These are phyloP conservation scores for Myotis davidii DNA, from an alignment of 2,113 vertebrate species.

Conservation along the genomic window DNA sequence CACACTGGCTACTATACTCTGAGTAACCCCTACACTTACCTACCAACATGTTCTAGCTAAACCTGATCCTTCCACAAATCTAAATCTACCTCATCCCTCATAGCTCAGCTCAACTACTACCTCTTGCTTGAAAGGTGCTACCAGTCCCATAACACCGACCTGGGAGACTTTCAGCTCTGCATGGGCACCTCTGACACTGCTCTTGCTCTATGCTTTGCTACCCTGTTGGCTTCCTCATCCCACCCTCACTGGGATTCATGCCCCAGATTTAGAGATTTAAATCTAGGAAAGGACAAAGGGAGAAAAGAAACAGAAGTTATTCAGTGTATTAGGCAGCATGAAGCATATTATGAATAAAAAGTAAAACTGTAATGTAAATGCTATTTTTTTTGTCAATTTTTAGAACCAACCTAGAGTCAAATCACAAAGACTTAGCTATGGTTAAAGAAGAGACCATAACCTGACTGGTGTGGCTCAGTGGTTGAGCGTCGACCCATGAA, in stretches of 20 bases:
- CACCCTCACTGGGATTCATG: neutral
- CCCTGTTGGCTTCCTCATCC: neutral
- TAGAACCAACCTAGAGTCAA: slow-evolving; percentile 50
- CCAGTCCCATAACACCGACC: neutral
- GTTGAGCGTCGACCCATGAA: no score
- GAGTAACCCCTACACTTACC: neutral
- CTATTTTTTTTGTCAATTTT: slow-evolving; percentile 67
- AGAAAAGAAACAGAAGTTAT: neutral
- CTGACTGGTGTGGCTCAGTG: no score
- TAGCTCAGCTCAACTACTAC: neutral
- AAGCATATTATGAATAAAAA: no score
- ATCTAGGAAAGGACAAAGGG: slow-evolving; percentile 34
- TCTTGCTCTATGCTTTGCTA: neutral
- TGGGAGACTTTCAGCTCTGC: neutral
- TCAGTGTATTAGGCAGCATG: no score
- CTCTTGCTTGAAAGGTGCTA: neutral
- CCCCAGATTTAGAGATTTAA: slow-evolving; percentile 46
- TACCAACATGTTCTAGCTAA: neutral
- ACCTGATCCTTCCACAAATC: neutral
- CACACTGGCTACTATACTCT: neutral
- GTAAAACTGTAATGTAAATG: slow-evolving; percentile 56
- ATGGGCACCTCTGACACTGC: neutral
- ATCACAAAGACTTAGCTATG: slow-evolving; percentile 48
- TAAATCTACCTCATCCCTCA: neutral
- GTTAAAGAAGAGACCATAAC: slow-evolving; percentile 54